A percentile compares a stretch with the other conserved stretches of the same genome.
Evolutionary conservation across 2,797 vertebrate species (phyloP).

Genomic region (Manis pentadactyla): DNA sequence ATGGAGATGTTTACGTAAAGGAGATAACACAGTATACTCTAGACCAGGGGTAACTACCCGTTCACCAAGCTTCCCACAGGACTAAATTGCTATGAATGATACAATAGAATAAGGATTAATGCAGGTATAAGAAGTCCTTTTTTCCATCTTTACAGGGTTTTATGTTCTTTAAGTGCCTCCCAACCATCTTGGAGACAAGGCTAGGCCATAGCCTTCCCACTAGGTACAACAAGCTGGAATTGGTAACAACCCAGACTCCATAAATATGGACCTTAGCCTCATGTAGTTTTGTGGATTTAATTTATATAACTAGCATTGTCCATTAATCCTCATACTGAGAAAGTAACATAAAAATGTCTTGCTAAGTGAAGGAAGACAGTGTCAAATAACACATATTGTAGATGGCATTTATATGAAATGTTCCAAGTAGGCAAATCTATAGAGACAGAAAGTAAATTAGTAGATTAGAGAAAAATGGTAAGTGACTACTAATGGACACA

Average conservation of each 20-base stretch:
- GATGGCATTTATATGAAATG: background rate
- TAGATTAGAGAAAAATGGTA: background rate
- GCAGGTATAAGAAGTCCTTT: background rate
- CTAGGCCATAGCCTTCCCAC: background rate
- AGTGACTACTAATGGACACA: background rate
- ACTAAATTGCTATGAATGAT: background rate
- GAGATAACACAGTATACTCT: background rate
- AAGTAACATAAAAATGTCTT: conserved; percentile 31
- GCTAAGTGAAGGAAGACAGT: background rate
- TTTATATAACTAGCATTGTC: background rate
- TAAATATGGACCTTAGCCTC: background rate
- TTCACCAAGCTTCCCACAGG: background rate
- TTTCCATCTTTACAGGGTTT: background rate
- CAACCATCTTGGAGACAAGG: background rate
- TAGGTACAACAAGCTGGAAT: background rate
- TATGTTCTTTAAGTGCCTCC: background rate
- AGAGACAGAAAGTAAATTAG: background rate
- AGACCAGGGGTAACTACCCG: background rate
- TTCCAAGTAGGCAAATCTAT: background rate
- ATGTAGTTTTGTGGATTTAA: background rate
- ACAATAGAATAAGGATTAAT: background rate
- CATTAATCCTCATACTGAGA: background rate
- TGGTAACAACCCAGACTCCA: background rate
- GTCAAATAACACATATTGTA: background rate
- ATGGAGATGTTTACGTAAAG: background rate